Evolutionary conservation across 2,888 invertebrate genomes (phyloP), one percentile per base, ranked within the genome.

Genomic region (Rhabditophanes sp.): DNA sequence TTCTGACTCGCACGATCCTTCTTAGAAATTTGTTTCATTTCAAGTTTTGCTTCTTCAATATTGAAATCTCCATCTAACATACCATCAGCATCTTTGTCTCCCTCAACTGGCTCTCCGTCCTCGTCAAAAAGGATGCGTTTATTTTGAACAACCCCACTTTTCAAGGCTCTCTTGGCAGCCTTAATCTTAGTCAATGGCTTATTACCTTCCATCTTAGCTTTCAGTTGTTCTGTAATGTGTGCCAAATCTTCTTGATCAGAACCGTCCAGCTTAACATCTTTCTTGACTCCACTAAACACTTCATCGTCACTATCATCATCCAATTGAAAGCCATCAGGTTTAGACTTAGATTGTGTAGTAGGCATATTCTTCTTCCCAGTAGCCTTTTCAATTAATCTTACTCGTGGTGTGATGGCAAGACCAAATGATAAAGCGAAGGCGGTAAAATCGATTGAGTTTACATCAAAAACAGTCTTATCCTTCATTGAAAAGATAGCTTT

Each of bases 401-500:
- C 77, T 65, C 81, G 75, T 3, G 93, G 93, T 9, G 85, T 77
- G 11, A 82, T 75, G 8, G 79, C 78, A 32, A 96, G 69, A 1
- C 93, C 93, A 28, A 88, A 69, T 0, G 90, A 90, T 75, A 76
- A 75, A 2, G 90, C 79, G 72, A 75, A 87, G 3, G 76, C 74
- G 65, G 82, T 79, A 19, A 78, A 76, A 65, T 93, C 77, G 30
- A 96, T 67, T 18, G 75, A 69, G 25, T 77, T 73, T 1, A 87
- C 76, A 69, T 88, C 75, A 65, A 96, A 96, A 44, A 93, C 73
- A 19, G 76, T 74, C 69, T 90, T 93, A 64, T 90, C 80, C 65
- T 80, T 82, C 87, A 88, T 87, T 22, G 87, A 67, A 66, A 76
- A 81, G 6, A 88, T 74, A 2, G 85, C 81, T 66, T 85, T 85